A percentile compares a stretch with the other conserved stretches of the same genome.
phyloP scores from a whole-genome alignment of 2,797 vertebrate genomes.

The Geranospiza caerulescens region DNA sequence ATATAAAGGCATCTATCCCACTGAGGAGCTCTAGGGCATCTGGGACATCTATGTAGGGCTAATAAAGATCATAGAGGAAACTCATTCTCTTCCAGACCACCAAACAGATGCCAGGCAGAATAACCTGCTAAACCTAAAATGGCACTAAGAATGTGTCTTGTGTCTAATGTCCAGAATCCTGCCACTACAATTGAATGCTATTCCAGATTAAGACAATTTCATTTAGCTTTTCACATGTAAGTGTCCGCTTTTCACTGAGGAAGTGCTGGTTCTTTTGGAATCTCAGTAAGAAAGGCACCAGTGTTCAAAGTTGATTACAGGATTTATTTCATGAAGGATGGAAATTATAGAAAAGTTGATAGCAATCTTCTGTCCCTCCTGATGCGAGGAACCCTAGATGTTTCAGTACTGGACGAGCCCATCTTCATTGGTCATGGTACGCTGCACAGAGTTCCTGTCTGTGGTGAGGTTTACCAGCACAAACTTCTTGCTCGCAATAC shows the following conservation, averaged over 20 bases:
- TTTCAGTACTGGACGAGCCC: rapidly evolving
- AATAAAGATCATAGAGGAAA: background rate
- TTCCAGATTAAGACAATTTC: background rate
- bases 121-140: background rate
- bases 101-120: background rate
- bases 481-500: background rate
- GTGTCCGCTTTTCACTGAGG: background rate
- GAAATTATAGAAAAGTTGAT: background rate
- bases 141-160: background rate
- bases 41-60: background rate
- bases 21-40: background rate
- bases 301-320: background rate
- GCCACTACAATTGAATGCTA: background rate
- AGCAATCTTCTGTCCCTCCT: background rate
- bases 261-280: background rate
- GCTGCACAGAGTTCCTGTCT: background rate
- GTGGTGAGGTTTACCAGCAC: background rate
- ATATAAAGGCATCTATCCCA: background rate
- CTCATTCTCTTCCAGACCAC: background rate
- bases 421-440: rapidly evolving
- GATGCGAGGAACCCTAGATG: background rate
- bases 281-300: background rate
- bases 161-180: background rate
- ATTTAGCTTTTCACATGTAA: background rate
- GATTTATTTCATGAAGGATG: background rate